Evolutionary conservation across 2,888 invertebrate species (phyloP).

Genomic region (Agonopterix arenella): DNA sequence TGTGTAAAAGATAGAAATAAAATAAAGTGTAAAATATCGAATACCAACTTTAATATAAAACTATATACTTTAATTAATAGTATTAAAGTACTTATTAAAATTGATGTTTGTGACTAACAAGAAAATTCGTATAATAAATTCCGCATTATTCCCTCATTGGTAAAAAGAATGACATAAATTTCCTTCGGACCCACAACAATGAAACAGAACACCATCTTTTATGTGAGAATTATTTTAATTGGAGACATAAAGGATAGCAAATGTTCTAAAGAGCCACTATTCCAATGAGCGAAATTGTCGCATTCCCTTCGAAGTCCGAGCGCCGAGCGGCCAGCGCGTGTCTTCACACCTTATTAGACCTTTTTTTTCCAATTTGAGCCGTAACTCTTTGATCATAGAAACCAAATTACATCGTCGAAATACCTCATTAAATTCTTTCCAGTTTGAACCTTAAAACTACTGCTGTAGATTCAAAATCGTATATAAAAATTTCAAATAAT

Average conservation of each 20-base stretch:
- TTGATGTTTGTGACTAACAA: too few species aligned
- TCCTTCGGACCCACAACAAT: slow-evolving; percentile 5
- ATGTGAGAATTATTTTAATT: slow-evolving; percentile 56
- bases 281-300: slow-evolving; percentile 63
- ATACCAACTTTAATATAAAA: too few species aligned
- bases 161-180: not conserved
- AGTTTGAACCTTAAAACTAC: too few species aligned
- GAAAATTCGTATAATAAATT: too few species aligned
- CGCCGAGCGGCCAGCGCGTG: slow-evolving; percentile 27
- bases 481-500: not conserved
- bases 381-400: slow-evolving; percentile 1
- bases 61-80: too few species aligned
- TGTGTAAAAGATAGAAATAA: too few species aligned
- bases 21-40: too few species aligned
- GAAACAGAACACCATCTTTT: slow-evolving; percentile 18
- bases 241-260: slow-evolving; percentile 53
- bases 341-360: slow-evolving; percentile 48
- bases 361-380: too few species aligned
- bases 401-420: not conserved
- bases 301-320: slow-evolving; percentile 41
- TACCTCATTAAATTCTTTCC: not conserved
- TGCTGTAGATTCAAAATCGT: not conserved
- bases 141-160: too few species aligned
- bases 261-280: too few species aligned
- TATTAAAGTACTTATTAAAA: too few species aligned